Conservation (phyloP, 1,140 invertebrate species). For the Drosophila nigromelanica region DNA sequence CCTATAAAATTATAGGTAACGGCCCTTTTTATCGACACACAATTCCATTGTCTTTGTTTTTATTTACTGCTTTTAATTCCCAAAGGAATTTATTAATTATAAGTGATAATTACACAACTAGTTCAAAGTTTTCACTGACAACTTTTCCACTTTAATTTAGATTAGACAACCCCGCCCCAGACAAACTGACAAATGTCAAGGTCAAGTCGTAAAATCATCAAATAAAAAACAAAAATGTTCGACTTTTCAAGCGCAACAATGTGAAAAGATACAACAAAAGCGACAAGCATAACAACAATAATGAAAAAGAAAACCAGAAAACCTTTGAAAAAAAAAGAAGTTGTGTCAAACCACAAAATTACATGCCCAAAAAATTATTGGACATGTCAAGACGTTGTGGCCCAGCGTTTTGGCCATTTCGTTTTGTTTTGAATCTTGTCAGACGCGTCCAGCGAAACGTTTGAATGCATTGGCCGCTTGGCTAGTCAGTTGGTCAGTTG, state of each 20-base stretch:
- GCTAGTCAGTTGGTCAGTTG: slow-evolving; percentile 48
- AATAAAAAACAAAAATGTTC: slow-evolving; percentile 40
- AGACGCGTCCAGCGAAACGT: slow-evolving; percentile 57
- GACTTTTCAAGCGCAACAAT: slow-evolving; percentile 69
- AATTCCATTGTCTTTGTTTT: too few relatives aligned
- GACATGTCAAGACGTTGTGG: slow-evolving; percentile 30
- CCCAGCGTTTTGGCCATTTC: slow-evolving; percentile 33
- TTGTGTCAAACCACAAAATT: slow-evolving; percentile 41
- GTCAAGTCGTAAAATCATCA: slow-evolving; percentile 44
- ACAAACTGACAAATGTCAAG: slow-evolving; percentile 64
- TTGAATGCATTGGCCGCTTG: slow-evolving; percentile 55
- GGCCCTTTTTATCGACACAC: too few relatives aligned
- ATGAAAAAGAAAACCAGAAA: not conserved
- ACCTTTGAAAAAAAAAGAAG: slow-evolving; percentile 4
- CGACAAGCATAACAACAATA: slow-evolving; percentile 16
- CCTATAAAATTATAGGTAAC: too few relatives aligned
- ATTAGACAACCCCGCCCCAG: slow-evolving; percentile 41
- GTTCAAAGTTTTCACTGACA: not conserved
- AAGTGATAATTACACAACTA: too few relatives aligned
- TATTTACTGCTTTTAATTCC: too few relatives aligned
- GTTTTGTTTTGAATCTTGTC: slow-evolving; percentile 32
- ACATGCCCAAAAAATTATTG: slow-evolving; percentile 51
- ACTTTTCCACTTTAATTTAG: slow-evolving; percentile 10
- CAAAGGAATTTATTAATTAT: too few relatives aligned
- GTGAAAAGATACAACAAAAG: slow-evolving; percentile 42